Percentiles rank a stretch among this genome's conserved stretches.
These are phyloP conservation scores for Centrocercus urophasianus DNA, from an alignment of 2,113 vertebrate genomes.

Conservation along the genomic window DNA sequence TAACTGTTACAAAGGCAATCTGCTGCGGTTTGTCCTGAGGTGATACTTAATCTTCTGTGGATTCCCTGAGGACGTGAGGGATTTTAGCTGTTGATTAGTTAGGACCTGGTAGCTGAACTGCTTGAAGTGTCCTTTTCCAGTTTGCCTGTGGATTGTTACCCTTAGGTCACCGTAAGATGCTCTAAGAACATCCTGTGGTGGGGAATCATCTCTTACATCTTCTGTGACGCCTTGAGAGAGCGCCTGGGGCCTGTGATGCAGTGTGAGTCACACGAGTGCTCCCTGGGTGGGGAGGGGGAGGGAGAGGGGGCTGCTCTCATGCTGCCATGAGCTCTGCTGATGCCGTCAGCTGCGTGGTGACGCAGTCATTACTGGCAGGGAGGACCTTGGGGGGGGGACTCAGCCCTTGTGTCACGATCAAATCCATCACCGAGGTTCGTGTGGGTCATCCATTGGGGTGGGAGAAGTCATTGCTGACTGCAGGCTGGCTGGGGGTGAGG, in stretches of 20 bases:
- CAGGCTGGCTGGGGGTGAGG: no score
- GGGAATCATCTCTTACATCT: background rate
- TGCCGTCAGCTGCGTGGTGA: background rate
- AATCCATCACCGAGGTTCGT: no score
- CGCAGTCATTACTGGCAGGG: background rate
- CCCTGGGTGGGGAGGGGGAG: background rate
- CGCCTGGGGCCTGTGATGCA: background rate
- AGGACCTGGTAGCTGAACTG: background rate
- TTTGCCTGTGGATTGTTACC: background rate
- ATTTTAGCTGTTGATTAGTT: background rate
- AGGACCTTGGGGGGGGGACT: accelerated
- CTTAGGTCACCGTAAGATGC: background rate
- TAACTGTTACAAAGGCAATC: background rate
- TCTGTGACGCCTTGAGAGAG: accelerated
- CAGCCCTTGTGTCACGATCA: background rate
- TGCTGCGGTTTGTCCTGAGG: background rate
- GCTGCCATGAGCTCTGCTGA: accelerated
- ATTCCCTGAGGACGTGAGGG: background rate
- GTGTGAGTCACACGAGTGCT: no score
- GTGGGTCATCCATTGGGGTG: background rate
- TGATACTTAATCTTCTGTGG: background rate
- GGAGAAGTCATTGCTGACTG: no score
- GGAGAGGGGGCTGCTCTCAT: background rate
- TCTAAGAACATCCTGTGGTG: background rate
- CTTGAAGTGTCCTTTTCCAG: background rate